Percentiles rank a stretch among this genome's conserved stretches.
phyloP scores from a whole-genome alignment of 2,113 vertebrate species.

The Otolemur garnettii region DNA sequence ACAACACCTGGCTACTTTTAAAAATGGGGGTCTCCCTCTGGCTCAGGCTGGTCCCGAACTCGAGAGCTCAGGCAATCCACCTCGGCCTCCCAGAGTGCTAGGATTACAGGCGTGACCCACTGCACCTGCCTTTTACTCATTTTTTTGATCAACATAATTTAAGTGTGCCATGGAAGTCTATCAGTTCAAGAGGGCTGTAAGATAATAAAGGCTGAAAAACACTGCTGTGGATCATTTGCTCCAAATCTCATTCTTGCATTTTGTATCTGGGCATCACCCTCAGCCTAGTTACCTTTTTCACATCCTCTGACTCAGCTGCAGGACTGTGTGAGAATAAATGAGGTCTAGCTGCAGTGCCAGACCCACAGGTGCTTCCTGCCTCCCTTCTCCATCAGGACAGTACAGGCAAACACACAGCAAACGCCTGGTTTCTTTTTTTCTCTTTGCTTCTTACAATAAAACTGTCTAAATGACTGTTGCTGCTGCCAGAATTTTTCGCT shows the following conservation, averaged over 20 bases:
- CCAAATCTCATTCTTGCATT: neutral
- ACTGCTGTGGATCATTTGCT: neutral
- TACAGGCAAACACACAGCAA: neutral
- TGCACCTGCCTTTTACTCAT: too few relatives aligned
- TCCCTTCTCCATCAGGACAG: neutral
- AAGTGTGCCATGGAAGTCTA: too few relatives aligned
- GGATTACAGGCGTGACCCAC: too few relatives aligned
- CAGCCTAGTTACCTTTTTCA: neutral
- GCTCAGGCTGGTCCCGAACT: too few relatives aligned
- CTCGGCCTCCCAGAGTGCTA: too few relatives aligned
- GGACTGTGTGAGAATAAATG: neutral
- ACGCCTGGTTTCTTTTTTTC: neutral
- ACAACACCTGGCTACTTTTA: too few relatives aligned
- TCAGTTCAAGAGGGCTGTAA: too few relatives aligned
- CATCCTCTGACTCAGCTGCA: neutral
- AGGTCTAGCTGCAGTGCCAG: neutral
- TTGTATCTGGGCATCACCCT: neutral
- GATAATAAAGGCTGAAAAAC: too few relatives aligned
- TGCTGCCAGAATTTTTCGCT: neutral
- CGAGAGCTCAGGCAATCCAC: too few relatives aligned
- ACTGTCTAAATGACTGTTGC: neutral
- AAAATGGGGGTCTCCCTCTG: too few relatives aligned
- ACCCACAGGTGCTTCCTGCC: neutral
- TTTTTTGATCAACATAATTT: too few relatives aligned
- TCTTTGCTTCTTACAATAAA: neutral